phyloP scores from a whole-genome alignment of 2,888 invertebrate genomes.

The Ormyrus thymus region DNA sequence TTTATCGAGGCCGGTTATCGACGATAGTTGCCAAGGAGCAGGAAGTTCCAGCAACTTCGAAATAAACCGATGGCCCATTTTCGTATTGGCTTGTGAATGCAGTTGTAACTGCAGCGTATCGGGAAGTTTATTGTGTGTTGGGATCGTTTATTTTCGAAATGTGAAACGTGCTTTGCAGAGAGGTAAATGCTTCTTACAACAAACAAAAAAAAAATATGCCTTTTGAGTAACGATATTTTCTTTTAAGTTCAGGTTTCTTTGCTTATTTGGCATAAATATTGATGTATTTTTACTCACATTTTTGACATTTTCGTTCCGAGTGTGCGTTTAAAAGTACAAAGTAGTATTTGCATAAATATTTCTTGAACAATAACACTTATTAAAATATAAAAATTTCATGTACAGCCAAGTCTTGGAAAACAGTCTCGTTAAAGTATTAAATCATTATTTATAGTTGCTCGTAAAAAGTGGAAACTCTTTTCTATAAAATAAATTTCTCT shows the following conservation, averaged over 20 bases:
- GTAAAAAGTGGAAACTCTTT: background rate
- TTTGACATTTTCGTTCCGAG: background rate
- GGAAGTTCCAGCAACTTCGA: background rate
- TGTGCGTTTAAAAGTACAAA: background rate
- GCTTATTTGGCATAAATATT: too few relatives aligned
- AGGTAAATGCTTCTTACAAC: too few relatives aligned
- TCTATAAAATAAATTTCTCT: background rate
- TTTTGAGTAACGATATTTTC: too few relatives aligned
- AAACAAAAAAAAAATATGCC: too few relatives aligned
- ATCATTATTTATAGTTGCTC: constrained; percentile 7
- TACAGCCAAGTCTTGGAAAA: background rate
- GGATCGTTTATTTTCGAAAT: too few relatives aligned
- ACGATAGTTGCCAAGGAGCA: background rate
- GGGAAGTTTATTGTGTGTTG: too few relatives aligned
- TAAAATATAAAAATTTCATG: background rate
- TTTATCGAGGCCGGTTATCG: background rate
- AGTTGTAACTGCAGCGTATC: background rate
- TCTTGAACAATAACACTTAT: background rate
- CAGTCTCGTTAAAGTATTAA: background rate
- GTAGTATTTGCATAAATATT: background rate
- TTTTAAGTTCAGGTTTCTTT: too few relatives aligned
- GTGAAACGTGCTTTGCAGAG: too few relatives aligned
- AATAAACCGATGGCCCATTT: constrained; percentile 4
- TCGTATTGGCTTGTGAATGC: background rate
- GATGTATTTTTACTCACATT: background rate